These are phyloP conservation scores for Agelas oroides DNA, from an alignment of 37 sponge, comb jelly and placozoan species.

Conservation along the genomic window DNA sequence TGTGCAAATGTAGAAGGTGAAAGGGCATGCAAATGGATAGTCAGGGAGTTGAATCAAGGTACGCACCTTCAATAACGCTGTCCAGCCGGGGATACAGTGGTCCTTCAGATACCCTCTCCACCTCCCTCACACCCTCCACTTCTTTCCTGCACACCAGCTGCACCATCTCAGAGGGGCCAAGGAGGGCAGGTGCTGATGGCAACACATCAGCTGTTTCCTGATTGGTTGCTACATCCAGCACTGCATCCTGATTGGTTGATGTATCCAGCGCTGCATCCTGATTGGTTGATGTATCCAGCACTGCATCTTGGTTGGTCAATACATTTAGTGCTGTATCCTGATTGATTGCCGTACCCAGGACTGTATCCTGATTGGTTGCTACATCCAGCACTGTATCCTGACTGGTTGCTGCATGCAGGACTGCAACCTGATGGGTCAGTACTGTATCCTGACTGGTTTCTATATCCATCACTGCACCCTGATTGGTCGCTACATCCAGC, in stretches of 20 bases:
- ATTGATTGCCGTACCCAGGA: background rate
- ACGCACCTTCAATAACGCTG: background rate
- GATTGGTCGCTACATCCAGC: too few species aligned
- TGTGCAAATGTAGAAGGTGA: constrained; percentile 1
- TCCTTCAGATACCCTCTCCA: background rate
- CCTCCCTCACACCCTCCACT: constrained; percentile 1
- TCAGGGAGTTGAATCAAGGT: background rate
- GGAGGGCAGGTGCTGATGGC: constrained; percentile 42
- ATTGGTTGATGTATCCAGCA: background rate
- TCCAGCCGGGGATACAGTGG: constrained; percentile 39
- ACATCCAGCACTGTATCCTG: too few species aligned
- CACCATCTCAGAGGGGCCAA: constrained; percentile 8
- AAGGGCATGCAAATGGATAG: background rate
- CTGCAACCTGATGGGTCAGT: background rate
- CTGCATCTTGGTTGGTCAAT: background rate
- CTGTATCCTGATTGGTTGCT: too few species aligned
- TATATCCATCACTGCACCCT: too few species aligned
- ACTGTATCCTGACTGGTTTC: background rate
- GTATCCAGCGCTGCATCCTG: background rate
- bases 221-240: background rate
- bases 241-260: background rate
- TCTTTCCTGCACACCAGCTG: background rate
- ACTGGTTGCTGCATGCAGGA: background rate
- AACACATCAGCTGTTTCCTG: background rate
- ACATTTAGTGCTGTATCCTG: background rate